Evolutionary conservation across 2,797 vertebrate species (phyloP).

Genomic region (Typhlichthys eigenmanni): DNA sequence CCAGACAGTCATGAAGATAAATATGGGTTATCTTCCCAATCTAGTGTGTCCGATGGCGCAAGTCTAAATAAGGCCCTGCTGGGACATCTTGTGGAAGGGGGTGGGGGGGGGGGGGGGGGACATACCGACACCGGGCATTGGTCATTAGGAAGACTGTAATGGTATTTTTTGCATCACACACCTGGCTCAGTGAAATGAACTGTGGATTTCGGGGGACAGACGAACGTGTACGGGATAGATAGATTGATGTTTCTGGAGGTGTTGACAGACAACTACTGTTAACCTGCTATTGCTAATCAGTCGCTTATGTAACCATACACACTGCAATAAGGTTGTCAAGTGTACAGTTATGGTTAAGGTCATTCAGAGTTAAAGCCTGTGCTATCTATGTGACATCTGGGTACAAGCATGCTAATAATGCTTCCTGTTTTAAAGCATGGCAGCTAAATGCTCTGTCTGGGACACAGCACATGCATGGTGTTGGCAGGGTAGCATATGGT

Average conservation of each 20-base stretch:
- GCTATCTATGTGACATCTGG: constrained; percentile 21
- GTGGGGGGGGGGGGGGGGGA: not conserved
- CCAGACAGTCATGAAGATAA: constrained; percentile 74
- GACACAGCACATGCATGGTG: not conserved
- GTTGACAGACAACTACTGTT: constrained; percentile 41
- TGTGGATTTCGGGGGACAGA: constrained; percentile 5
- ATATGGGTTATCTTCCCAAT: constrained; percentile 68
- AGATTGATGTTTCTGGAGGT: constrained; percentile 8
- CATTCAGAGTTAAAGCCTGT: constrained; percentile 33
- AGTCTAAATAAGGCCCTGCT: constrained; percentile 52
- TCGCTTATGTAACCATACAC: not conserved
- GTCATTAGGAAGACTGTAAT: constrained; percentile 54
- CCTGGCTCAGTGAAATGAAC: constrained; percentile 47
- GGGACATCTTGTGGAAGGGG: constrained; percentile 36
- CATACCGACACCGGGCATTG: constrained; percentile 30
- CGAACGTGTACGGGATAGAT: constrained; percentile 1
- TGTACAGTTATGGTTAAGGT: constrained; percentile 17
- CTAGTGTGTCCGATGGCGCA: constrained; percentile 33
- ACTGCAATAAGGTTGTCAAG: not conserved
- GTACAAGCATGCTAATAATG: constrained; percentile 29
- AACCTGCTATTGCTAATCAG: constrained; percentile 41
- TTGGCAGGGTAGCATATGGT: constrained; percentile 23
- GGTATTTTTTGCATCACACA: constrained; percentile 36
- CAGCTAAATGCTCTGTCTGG: constrained; percentile 33
- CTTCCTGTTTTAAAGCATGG: constrained; percentile 16